Base-by-base conservation (phyloP, 1,140 invertebrate genomes). In the Musca vetustissima region DNA sequence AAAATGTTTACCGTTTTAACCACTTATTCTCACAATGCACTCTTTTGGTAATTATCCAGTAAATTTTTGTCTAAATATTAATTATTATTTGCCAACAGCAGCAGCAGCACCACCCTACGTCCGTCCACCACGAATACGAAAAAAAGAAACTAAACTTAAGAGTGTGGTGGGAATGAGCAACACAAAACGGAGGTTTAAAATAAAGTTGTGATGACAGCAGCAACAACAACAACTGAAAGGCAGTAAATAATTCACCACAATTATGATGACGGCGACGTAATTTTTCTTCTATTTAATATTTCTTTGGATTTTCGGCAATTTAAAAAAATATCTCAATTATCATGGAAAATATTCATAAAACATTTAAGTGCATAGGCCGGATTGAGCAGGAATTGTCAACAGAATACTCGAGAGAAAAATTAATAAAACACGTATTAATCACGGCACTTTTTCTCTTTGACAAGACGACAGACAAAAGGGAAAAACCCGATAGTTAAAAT, bases 251-350 rank as follows among this genome's bases (percentile, higher is more conserved):
- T 61, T 61, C 57, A 61, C 57, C 57, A 61, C 57, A 61, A 61
- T 43, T 61, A 61, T 61, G 57, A 61, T 61, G 57, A 61, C 57
- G 57, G 57, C 25, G 57, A 61, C 57, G 57, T 61, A 61, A 61
- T 61, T 59, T 59, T n/a, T n/a, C n/a, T n/a, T 55, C 22, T 24
- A 14, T 61, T 61, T 61, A n/a, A 25, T 24, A 36, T 36, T 61
- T 36, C 11, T 36, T 19, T 13, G 11, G 28, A 36, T 61, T 52
- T 61, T 36, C 22, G 28, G 28, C 3, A 28, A 28, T 8, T 8
- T 8, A 11, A 13, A 43, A 43, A 43, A 13, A 43, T n/a, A n/a
- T 32, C 28, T 3, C 28, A 32, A 32, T n/a, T n/a, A n/a, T 28
- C 28, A 28, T 28, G 13, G 11, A 43, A 43, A 43, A 43, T 43